Evolutionary conservation across 1,140 invertebrate genomes (phyloP).

Genomic region (Drosophila guanche): DNA sequence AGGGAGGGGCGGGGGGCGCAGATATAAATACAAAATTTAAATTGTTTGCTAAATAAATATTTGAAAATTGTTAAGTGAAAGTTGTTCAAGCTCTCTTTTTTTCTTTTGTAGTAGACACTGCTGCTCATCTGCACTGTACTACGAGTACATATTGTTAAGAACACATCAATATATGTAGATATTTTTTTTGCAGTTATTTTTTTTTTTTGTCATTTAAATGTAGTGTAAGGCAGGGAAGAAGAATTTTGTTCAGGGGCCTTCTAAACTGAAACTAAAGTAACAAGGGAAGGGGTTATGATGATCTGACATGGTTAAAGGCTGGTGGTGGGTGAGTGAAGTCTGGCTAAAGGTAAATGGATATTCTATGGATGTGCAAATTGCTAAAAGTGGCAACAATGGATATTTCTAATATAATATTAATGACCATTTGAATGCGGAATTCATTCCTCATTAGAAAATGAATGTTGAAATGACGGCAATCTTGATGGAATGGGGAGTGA

Average conservation of each 20-base stretch:
- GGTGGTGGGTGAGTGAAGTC: too few relatives aligned
- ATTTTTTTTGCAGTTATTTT: constrained; percentile 19
- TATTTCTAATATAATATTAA: too few relatives aligned
- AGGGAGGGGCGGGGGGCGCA: not conserved
- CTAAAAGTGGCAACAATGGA: too few relatives aligned
- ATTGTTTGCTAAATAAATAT: constrained; percentile 35
- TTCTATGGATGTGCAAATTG: too few relatives aligned
- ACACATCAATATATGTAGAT: not conserved
- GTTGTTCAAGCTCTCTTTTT: constrained; percentile 54
- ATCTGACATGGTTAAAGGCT: too few relatives aligned
- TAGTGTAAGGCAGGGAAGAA: constrained; percentile 4
- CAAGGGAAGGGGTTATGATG: too few relatives aligned
- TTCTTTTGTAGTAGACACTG: constrained; percentile 63
- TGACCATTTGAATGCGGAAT: constrained; percentile 2
- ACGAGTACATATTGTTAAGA: constrained; percentile 14
- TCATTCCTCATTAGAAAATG: too few relatives aligned
- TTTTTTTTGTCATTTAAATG: constrained; percentile 20
- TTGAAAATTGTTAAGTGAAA: constrained; percentile 40
- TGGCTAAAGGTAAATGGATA: too few relatives aligned
- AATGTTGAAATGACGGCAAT: constrained; percentile 8
- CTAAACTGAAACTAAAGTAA: not conserved
- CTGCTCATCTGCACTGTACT: constrained; percentile 72
- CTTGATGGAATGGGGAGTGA: constrained; percentile 1
- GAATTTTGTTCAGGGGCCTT: not conserved
- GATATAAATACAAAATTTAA: constrained; percentile 40